Conservation (phyloP, 2,797 vertebrate species). For the Psittacula derbiana region DNA sequence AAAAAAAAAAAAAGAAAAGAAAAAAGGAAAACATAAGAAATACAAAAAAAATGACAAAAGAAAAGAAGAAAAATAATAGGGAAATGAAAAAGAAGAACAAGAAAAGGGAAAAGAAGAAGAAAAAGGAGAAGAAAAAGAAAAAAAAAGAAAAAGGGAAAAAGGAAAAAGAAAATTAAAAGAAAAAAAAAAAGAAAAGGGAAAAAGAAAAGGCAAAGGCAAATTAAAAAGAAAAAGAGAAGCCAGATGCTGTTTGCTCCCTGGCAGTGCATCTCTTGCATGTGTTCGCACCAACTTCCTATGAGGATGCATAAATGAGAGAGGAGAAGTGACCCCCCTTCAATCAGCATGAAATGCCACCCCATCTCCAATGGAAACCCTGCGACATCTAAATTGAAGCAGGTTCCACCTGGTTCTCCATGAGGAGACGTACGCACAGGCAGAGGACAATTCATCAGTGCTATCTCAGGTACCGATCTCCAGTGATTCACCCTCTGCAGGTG, state of each 20-base stretch:
- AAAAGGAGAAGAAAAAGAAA: too few relatives aligned
- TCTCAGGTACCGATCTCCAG: background rate
- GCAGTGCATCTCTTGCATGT: fast-evolving
- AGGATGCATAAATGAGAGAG: fast-evolving
- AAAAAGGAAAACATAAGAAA: background rate
- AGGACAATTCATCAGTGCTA: background rate
- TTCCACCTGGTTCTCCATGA: background rate
- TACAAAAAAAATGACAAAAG: background rate
- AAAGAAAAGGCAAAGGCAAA: too few relatives aligned
- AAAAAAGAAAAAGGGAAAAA: background rate
- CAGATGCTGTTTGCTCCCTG: background rate
- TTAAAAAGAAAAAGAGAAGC: background rate
- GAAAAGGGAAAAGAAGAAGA: background rate
- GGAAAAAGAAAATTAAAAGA: fast-evolving
- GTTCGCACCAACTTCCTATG: background rate
- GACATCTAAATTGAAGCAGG: background rate
- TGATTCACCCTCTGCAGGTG: slow-evolving; percentile 44
- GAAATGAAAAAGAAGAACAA: background rate
- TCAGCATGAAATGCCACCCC: fast-evolving
- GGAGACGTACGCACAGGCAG: fast-evolving
- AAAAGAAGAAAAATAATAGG: background rate
- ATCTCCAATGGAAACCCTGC: fast-evolving
- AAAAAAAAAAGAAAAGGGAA: too few relatives aligned
- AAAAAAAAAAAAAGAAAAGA: too few relatives aligned
- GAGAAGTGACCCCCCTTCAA: background rate